These are phyloP conservation scores for Pygoscelis adeliae DNA, from an alignment of 2,113 vertebrate species.

Conservation along the genomic window DNA sequence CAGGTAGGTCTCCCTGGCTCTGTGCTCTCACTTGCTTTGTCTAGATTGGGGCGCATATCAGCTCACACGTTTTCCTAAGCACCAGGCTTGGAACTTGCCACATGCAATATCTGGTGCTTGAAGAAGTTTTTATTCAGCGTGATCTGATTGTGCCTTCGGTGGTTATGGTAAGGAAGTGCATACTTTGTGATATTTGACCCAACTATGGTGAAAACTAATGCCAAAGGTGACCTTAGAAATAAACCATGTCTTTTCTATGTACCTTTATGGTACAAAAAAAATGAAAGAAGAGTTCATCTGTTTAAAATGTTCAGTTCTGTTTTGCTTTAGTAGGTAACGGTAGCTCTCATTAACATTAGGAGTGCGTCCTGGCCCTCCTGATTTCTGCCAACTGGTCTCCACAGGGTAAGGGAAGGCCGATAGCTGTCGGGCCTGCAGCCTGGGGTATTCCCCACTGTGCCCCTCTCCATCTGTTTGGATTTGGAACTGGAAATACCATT, in stretches of 20 bases:
- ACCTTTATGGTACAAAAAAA: neutral
- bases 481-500: neutral
- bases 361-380: neutral
- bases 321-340: neutral
- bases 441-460: neutral
- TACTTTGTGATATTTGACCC: neutral
- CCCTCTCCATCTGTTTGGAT: neutral
- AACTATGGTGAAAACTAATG: neutral
- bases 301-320: neutral
- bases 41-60: rapidly evolving
- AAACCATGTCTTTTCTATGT: neutral
- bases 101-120: neutral
- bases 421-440: neutral
- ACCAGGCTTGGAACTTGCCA: neutral
- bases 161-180: neutral
- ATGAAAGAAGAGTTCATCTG: neutral
- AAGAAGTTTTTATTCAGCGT: neutral
- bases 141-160: neutral
- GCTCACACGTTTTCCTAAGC: rapidly evolving
- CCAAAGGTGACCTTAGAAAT: neutral
- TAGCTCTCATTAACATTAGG: neutral
- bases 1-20: neutral
- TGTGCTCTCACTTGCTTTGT: neutral
- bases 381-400: neutral
- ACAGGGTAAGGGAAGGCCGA: neutral